Evolutionary conservation across 2,888 invertebrate species (phyloP).

Genomic region (Drosophila koepferae): DNA sequence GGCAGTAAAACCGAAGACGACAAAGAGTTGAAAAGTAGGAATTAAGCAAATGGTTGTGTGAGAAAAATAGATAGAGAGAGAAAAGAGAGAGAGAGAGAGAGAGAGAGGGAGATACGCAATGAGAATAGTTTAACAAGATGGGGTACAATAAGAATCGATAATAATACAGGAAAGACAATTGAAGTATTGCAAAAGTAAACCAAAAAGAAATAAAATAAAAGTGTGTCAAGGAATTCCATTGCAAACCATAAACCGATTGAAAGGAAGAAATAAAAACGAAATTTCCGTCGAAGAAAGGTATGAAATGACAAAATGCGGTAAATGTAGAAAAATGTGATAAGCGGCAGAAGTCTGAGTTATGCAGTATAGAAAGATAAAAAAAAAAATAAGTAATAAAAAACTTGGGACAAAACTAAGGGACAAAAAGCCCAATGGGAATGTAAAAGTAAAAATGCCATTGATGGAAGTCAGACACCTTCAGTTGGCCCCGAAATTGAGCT

Average conservation of each 20-base stretch:
- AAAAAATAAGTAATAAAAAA: background rate
- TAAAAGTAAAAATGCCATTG: slow-evolving; percentile 12
- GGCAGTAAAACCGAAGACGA: background rate
- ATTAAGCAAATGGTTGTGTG: background rate
- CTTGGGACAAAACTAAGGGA: background rate
- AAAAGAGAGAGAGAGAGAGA: background rate
- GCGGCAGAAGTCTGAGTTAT: background rate
- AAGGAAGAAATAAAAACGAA: slow-evolving; percentile 18
- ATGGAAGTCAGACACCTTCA: background rate
- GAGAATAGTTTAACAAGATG: slow-evolving; percentile 10
- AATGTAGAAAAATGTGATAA: slow-evolving; percentile 17
- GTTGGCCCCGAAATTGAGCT: slow-evolving; percentile 15
- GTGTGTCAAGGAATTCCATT: slow-evolving; percentile 13
- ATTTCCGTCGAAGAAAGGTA: slow-evolving; percentile 18
- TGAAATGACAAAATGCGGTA: slow-evolving; percentile 26
- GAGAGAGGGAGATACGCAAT: slow-evolving; percentile 4
- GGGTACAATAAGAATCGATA: slow-evolving; percentile 2
- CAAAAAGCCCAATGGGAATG: slow-evolving; percentile 18
- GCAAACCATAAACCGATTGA: slow-evolving; percentile 33
- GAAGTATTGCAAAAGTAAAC: background rate
- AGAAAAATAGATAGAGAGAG: no score
- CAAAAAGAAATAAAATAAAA: background rate
- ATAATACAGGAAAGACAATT: background rate
- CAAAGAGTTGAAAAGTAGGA: slow-evolving; percentile 2
- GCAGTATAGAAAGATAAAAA: background rate